Conservation (phyloP, 2,888 invertebrate genomes). For the Sesia bembeciformis region DNA sequence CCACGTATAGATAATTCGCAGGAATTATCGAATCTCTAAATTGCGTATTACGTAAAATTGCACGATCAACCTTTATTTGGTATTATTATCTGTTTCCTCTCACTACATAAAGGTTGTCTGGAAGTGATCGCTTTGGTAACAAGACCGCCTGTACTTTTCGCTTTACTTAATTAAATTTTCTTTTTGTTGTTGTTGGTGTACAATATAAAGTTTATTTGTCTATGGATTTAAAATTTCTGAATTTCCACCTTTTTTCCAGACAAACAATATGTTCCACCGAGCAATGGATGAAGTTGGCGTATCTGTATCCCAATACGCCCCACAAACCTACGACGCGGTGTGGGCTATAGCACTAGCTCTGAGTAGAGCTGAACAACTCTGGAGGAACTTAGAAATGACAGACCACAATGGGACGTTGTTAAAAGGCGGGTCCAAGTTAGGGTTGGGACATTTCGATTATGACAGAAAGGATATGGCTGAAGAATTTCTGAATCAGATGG, state of each 20-base stretch:
- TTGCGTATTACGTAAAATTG: too few species aligned
- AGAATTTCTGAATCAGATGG: slow-evolving; percentile 81
- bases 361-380: slow-evolving; percentile 75
- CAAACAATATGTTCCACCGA: slow-evolving; percentile 76
- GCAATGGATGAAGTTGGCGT: slow-evolving; percentile 72
- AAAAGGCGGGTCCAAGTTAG: slow-evolving; percentile 21
- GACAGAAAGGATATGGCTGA: slow-evolving; percentile 81
- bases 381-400: slow-evolving; percentile 45
- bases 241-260: slow-evolving; percentile 49
- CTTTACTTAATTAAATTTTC: too few species aligned
- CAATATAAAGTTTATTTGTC: too few species aligned
- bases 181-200: too few species aligned
- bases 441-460: slow-evolving; percentile 81
- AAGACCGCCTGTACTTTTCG: too few species aligned
- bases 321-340: slow-evolving; percentile 91
- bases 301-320: slow-evolving; percentile 79
- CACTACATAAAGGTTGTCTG: too few species aligned
- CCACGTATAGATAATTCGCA: too few species aligned
- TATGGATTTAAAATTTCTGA: background rate
- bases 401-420: slow-evolving; percentile 25
- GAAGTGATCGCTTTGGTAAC: too few species aligned
- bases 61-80: too few species aligned
- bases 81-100: too few species aligned
- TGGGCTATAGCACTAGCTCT: slow-evolving; percentile 91
- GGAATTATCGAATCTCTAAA: too few species aligned